These are phyloP conservation scores for Cebus imitator DNA, from an alignment of 2,113 vertebrate species.

Conservation along the genomic window DNA sequence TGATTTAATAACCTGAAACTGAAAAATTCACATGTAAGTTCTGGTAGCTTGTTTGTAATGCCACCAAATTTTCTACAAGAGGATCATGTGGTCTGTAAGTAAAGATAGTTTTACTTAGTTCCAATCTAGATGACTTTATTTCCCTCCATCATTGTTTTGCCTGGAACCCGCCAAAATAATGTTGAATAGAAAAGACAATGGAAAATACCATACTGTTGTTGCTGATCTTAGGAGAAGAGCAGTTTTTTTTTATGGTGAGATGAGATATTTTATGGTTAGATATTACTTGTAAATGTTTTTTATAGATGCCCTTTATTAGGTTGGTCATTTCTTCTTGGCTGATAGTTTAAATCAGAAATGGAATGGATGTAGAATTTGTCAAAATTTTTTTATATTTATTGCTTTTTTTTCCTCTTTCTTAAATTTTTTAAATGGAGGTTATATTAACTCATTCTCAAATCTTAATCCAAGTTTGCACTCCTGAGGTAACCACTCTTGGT, in stretches of 20 bases:
- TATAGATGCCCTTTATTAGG: background rate
- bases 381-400: background rate
- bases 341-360: background rate
- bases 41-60: background rate
- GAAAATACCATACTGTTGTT: background rate
- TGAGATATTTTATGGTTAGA: background rate
- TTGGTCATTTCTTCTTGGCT: background rate
- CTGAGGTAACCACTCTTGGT: background rate
- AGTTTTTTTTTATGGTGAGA: background rate
- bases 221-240: too few species aligned
- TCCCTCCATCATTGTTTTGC: background rate
- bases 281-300: background rate
- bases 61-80: background rate
- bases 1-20: background rate
- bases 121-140: background rate
- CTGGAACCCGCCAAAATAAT: background rate
- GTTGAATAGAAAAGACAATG: background rate
- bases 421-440: background rate
- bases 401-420: background rate
- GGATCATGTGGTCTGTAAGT: background rate
- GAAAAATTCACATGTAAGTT: background rate
- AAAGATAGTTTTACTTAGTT: background rate
- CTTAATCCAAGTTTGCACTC: background rate
- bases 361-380: too few species aligned
- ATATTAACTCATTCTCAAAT: background rate